These are phyloP conservation scores for Hirtodrosophila trivittata DNA, from an alignment of 2,888 invertebrate species.

Conservation along the genomic window DNA sequence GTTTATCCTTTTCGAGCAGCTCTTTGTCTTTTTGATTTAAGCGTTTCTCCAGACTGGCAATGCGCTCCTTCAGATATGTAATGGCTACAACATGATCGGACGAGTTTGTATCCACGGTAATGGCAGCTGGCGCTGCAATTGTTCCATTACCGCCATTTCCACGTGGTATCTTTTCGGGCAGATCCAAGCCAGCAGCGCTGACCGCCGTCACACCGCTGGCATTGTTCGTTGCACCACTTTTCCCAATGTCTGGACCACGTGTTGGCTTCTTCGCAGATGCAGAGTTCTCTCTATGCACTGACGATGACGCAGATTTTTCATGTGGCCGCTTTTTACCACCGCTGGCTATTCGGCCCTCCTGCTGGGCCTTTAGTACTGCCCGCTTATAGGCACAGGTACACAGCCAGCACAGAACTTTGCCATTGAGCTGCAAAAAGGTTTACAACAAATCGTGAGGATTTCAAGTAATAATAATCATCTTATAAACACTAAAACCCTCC, in stretches of 20 bases:
- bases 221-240: constrained; percentile 43
- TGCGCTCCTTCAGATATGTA: constrained; percentile 96
- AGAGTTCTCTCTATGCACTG: constrained; percentile 72
- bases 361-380: constrained; percentile 95
- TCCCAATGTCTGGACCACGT: constrained; percentile 78
- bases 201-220: constrained; percentile 60
- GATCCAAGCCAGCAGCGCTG: constrained; percentile 71
- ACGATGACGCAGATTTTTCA: constrained; percentile 71
- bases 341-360: constrained; percentile 86
- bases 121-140: constrained; percentile 79
- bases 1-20: constrained; percentile 94
- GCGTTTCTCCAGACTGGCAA: constrained; percentile 95
- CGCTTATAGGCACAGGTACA: constrained; percentile 97
- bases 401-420: constrained; percentile 97
- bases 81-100: constrained; percentile 97
- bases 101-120: constrained; percentile 90
- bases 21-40: constrained; percentile 93
- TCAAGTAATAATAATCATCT: too few relatives aligned
- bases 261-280: constrained; percentile 84
- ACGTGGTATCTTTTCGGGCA: constrained; percentile 82
- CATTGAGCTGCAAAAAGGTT: constrained; percentile 90
- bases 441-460: too few relatives aligned
- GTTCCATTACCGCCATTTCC: constrained; percentile 76
- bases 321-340: constrained; percentile 83
- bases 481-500: not conserved